Evolutionary conservation across 2,797 vertebrate genomes (phyloP).

Genomic region (Sebastes steindachneri): DNA sequence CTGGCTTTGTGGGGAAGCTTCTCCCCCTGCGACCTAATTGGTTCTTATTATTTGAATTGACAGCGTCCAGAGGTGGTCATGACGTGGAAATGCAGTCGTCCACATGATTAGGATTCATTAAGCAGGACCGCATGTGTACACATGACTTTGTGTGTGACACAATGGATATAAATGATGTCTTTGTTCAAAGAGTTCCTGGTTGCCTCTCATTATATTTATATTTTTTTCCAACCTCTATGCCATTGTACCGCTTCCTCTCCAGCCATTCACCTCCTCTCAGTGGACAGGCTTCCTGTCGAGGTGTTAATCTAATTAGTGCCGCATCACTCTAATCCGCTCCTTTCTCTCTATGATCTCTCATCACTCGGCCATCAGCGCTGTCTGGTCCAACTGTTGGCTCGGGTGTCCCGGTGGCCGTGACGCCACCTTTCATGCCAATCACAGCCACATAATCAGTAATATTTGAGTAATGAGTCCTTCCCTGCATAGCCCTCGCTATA

Average conservation of each 20-base stretch:
- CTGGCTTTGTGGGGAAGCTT: not conserved
- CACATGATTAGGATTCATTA: not conserved
- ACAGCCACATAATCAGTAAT: not conserved
- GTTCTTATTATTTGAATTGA: not conserved
- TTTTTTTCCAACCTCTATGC: not conserved
- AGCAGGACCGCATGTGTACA: not conserved
- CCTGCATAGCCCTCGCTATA: not conserved
- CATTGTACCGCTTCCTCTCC: not conserved
- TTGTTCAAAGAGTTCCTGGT: not conserved
- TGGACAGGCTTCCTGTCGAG: slow-evolving; percentile 20
- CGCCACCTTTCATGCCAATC: slow-evolving; percentile 6
- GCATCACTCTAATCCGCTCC: slow-evolving; percentile 1
- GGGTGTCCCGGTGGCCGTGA: slow-evolving; percentile 1
- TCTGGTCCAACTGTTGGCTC: slow-evolving; percentile 10
- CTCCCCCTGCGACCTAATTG: not conserved
- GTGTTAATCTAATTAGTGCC: slow-evolving; percentile 44
- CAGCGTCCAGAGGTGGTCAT: not conserved
- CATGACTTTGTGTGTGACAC: not conserved
- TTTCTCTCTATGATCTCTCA: slow-evolving; percentile 17
- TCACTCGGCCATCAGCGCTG: slow-evolving; percentile 14
- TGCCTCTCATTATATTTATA: not conserved
- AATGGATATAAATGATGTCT: not conserved
- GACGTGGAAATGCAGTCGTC: not conserved
- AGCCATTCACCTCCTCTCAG: slow-evolving; percentile 6
- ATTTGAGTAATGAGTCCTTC: not conserved